A percentile compares a stretch with the other conserved stretches of the same genome.
These are phyloP conservation scores for Cygnus olor DNA, from an alignment of 2,797 vertebrate genomes.

Conservation along the genomic window DNA sequence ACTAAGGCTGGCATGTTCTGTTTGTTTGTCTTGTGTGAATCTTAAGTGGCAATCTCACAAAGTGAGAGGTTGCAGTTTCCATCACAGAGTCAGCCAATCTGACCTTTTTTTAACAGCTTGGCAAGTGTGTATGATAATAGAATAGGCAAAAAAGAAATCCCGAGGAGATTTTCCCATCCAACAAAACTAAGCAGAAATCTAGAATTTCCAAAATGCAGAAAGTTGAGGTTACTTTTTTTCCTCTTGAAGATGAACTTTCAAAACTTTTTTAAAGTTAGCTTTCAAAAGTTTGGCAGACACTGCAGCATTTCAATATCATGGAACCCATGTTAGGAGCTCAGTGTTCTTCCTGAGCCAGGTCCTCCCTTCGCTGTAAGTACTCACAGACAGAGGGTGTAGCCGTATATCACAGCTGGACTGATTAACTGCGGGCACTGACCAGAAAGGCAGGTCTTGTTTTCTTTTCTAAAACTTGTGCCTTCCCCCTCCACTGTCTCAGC, in stretches of 20 bases:
- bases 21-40: neutral
- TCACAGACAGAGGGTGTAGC: neutral
- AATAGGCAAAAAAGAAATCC: neutral
- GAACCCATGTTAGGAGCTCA: neutral
- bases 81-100: neutral
- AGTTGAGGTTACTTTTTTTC: neutral
- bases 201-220: neutral
- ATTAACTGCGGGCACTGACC: neutral
- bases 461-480: conserved; percentile 12
- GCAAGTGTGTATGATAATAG: neutral
- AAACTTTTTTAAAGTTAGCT: neutral
- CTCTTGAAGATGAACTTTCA: neutral
- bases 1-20: neutral
- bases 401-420: conserved; percentile 1
- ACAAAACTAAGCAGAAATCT: neutral
- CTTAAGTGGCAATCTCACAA: neutral
- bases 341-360: neutral
- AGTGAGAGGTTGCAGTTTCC: neutral
- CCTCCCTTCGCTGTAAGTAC: neutral
- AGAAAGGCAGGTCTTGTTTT: conserved; percentile 15
- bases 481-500: conserved; percentile 5
- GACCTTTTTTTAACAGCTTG: neutral
- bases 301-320: neutral
- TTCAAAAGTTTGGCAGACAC: conserved; percentile 32
- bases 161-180: neutral